Percentiles rank a stretch among this genome's conserved stretches.
phyloP scores from a whole-genome alignment of 2,797 vertebrate species.

The Bufotes viridis region DNA sequence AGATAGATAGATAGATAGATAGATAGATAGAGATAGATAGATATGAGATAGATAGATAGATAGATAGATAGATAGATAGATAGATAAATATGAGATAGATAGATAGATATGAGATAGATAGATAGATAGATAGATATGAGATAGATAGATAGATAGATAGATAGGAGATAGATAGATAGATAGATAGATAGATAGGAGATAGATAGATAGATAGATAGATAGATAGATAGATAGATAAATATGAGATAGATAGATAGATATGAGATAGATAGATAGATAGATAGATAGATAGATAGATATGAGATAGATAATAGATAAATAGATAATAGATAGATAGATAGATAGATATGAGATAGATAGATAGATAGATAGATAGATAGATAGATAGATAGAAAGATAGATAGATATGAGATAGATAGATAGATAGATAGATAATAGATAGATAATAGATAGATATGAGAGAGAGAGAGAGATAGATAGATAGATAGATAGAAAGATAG shows the following conservation, averaged over 20 bases:
- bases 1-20: not conserved
- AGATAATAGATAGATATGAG: too few relatives aligned
- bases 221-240: not conserved
- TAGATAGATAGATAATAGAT: too few relatives aligned
- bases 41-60: too few relatives aligned
- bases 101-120: not conserved
- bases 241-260: not conserved
- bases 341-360: not conserved
- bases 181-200: not conserved
- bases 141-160: too few relatives aligned
- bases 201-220: not conserved
- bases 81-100: not conserved
- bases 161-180: too few relatives aligned
- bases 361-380: not conserved
- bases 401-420: too few relatives aligned
- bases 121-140: too few relatives aligned
- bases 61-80: too few relatives aligned
- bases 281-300: not conserved
- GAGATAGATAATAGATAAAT: too few relatives aligned
- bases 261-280: not conserved
- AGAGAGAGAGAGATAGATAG: too few relatives aligned
- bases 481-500: not conserved
- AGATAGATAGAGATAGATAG: not conserved
- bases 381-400: too few relatives aligned
- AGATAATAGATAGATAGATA: too few relatives aligned